Evolutionary conservation across 1,140 invertebrate genomes (phyloP).

Genomic region (Musca vetustissima): DNA sequence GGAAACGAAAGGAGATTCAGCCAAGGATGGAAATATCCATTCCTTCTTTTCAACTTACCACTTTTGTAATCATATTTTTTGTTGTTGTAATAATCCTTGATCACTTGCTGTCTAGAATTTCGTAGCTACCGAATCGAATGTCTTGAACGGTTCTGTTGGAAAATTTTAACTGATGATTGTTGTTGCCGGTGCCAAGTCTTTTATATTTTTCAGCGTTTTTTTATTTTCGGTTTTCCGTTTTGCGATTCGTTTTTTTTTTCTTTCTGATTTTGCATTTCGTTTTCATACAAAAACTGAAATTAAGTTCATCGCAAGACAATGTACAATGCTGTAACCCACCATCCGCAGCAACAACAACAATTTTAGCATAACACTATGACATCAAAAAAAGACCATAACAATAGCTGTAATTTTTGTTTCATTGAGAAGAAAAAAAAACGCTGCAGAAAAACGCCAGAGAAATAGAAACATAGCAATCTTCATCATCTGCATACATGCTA

Average conservation of each 20-base stretch:
- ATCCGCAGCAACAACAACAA: too few relatives aligned
- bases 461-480: too few relatives aligned
- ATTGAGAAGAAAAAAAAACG: too few relatives aligned
- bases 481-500: too few relatives aligned
- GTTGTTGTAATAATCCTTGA: background rate
- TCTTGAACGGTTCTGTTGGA: constrained; percentile 3
- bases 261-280: background rate
- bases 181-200: constrained; percentile 11
- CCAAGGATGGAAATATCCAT: background rate
- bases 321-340: constrained; percentile 10
- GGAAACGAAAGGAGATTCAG: background rate
- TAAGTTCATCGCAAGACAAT: constrained; percentile 20
- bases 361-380: constrained; percentile 3
- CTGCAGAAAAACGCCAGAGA: too few relatives aligned
- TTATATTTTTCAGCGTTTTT: constrained; percentile 10
- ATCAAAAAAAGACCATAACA: constrained; percentile 3
- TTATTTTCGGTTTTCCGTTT: background rate
- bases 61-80: constrained; percentile 5
- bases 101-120: background rate
- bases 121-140: background rate
- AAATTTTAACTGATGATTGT: constrained; percentile 11
- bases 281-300: constrained; percentile 16
- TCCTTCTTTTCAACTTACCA: constrained; percentile 38
- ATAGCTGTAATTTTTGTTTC: too few relatives aligned
- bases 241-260: too few relatives aligned